Evolutionary conservation across 2,797 vertebrate species (phyloP).

Genomic region (Pantherophis vulpinus): DNA sequence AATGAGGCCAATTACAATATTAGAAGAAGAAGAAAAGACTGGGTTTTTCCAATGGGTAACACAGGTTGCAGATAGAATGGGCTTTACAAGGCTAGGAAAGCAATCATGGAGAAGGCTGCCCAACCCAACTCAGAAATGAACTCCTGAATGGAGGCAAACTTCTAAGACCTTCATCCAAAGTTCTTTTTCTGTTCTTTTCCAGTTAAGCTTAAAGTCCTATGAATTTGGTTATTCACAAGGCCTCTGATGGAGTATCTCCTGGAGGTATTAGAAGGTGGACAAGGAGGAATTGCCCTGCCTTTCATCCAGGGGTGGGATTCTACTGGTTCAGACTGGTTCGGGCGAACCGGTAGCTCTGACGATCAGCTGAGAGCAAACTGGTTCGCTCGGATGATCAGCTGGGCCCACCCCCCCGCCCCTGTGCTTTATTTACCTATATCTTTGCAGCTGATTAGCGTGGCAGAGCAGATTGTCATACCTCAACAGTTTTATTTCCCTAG

Average conservation of each 20-base stretch:
- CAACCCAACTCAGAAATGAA: neutral
- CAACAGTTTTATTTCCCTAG: no score
- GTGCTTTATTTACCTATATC: no score
- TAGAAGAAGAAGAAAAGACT: neutral
- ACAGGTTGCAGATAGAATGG: neutral
- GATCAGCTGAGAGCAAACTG: no score
- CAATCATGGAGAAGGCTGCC: neutral
- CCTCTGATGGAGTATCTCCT: neutral
- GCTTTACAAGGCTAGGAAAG: neutral
- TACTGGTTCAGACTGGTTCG: no score
- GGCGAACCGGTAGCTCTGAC: no score
- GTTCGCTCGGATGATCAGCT: no score
- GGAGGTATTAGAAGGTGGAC: neutral
- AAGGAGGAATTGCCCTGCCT: neutral
- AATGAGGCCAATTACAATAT: neutral
- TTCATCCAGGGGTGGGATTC: neutral
- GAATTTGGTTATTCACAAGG: neutral
- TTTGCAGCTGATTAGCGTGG: no score
- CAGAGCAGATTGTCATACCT: no score
- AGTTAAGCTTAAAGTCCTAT: neutral
- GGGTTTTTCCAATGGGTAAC: neutral
- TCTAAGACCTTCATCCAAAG: neutral
- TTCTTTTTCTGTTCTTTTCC: neutral
- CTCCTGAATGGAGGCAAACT: neutral
- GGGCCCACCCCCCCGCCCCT: no score